A percentile compares a stretch with the other conserved stretches of the same genome.
phyloP scores from a whole-genome alignment of 2,113 vertebrate species.

The Petrocephalus zakoni region DNA sequence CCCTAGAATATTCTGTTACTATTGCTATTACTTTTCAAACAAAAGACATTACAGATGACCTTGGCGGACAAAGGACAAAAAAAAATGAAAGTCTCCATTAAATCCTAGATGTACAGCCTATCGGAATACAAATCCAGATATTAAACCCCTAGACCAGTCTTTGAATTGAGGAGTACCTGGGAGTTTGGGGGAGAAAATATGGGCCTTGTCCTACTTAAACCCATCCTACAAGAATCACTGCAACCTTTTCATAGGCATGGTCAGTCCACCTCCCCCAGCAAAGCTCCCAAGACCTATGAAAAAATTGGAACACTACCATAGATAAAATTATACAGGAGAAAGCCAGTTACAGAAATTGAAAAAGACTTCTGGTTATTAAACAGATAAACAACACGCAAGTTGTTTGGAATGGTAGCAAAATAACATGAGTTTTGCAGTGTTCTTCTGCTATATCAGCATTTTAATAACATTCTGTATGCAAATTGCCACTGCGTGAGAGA shows the following conservation, averaged over 20 bases:
- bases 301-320: neutral
- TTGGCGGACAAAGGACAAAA: neutral
- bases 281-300: neutral
- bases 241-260: neutral
- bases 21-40: neutral
- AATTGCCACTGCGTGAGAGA: neutral
- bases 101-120: neutral
- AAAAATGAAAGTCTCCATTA: neutral
- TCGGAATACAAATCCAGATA: slow-evolving; percentile 7
- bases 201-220: neutral
- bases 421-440: neutral
- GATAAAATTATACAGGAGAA: neutral
- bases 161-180: neutral
- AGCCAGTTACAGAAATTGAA: neutral
- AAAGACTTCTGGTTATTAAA: neutral
- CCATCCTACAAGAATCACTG: neutral
- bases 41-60: neutral
- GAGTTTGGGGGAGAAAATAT: neutral
- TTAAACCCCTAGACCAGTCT: neutral
- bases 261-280: neutral
- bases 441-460: neutral
- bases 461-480: neutral
- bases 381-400: neutral
- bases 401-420: neutral
- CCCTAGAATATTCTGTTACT: neutral